These are phyloP conservation scores for Tenthredo notha DNA, from an alignment of 2,888 invertebrate species.

Conservation along the genomic window DNA sequence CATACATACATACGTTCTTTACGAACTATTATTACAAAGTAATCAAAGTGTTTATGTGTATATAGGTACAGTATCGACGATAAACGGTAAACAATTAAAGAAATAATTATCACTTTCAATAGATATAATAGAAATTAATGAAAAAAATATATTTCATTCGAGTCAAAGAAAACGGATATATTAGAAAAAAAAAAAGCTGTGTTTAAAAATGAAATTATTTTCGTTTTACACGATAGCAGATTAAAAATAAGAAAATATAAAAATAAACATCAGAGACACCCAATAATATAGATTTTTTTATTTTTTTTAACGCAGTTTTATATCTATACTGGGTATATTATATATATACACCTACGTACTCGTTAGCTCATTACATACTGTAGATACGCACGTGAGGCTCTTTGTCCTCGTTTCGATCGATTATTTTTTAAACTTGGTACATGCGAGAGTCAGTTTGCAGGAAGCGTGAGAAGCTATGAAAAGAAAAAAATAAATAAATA, in stretches of 20 bases:
- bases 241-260: not conserved
- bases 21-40: not conserved
- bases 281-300: no score
- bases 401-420: slow-evolving; percentile 47
- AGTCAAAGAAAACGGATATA: not conserved
- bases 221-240: not conserved
- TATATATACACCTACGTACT: not conserved
- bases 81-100: not conserved
- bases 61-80: not conserved
- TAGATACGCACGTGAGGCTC: slow-evolving; percentile 22
- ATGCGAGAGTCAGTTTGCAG: not conserved
- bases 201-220: no score
- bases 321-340: not conserved
- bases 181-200: no score
- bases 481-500: not conserved
- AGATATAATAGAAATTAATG: not conserved
- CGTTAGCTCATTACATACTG: not conserved
- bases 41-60: not conserved
- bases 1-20: not conserved
- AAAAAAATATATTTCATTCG: not conserved
- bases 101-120: not conserved
- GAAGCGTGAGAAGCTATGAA: not conserved
- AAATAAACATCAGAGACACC: not conserved
- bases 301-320: not conserved
- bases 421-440: slow-evolving; percentile 29